A percentile compares a stretch with the other conserved stretches of the same genome.
Conservation (phyloP, 1,140 invertebrate species). For the Bombus sibiricus region DNA sequence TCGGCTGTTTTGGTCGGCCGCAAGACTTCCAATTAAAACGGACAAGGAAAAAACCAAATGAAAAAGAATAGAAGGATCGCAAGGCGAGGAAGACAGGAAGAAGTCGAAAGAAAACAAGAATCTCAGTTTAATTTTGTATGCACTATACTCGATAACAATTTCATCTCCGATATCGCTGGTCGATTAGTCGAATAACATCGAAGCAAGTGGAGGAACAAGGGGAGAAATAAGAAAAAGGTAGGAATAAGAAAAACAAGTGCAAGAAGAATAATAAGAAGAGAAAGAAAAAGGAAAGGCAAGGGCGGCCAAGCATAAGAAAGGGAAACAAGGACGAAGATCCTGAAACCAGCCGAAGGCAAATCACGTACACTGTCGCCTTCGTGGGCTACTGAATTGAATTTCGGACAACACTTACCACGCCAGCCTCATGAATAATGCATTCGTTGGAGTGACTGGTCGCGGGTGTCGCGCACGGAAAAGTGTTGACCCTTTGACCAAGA, state of each 20-base stretch:
- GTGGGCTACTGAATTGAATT: constrained; percentile 70
- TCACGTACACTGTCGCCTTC: constrained; percentile 65
- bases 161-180: constrained; percentile 32
- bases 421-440: constrained; percentile 68
- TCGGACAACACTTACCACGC: constrained; percentile 70
- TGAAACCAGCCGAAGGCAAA: constrained; percentile 61
- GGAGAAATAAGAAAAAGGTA: background rate
- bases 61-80: background rate
- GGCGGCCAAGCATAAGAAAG: background rate
- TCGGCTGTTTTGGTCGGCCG: constrained; percentile 17
- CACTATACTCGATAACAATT: constrained; percentile 41
- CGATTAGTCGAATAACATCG: constrained; percentile 39
- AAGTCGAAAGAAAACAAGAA: background rate
- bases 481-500: constrained; percentile 69
- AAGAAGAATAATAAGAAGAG: background rate
- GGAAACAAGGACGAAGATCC: background rate
- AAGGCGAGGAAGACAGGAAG: background rate
- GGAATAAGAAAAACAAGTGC: background rate
- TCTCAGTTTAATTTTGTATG: constrained; percentile 23
- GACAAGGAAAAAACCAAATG: background rate
- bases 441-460: constrained; percentile 40
- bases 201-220: background rate
- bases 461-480: constrained; percentile 61
- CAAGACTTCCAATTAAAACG: constrained; percentile 20
- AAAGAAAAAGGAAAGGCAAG: background rate